Conservation (phyloP, 2,888 invertebrate species). For the Lepidocyrtoides sp. region DNA sequence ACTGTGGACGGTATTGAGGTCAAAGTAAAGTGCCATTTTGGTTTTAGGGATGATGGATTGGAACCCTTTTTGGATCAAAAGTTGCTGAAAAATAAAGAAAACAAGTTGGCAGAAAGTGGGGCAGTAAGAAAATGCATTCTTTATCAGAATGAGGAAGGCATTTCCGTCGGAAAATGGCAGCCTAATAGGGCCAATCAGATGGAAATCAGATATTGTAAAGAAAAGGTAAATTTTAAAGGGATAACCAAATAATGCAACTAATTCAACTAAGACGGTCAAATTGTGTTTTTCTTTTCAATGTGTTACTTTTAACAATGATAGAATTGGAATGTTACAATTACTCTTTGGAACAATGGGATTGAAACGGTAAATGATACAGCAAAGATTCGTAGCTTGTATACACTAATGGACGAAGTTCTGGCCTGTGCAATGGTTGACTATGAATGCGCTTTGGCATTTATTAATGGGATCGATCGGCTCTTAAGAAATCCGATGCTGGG, state of each 20-base stretch:
- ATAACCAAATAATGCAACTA: background rate
- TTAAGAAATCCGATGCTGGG: conserved; percentile 7
- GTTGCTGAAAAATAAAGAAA: background rate
- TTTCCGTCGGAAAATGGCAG: conserved; percentile 26
- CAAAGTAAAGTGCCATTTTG: conserved; percentile 64
- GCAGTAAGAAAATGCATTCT: conserved; percentile 61
- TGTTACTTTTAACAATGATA: background rate
- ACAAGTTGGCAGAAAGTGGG: conserved; percentile 60
- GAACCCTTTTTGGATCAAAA: conserved; percentile 34
- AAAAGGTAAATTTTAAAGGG: background rate
- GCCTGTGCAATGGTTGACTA: conserved; percentile 41
- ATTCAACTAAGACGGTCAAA: background rate
- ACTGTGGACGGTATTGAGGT: conserved; percentile 11
- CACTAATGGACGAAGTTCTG: background rate
- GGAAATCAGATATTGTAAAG: conserved; percentile 13
- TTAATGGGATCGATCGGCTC: conserved; percentile 76
- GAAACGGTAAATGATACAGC: background rate
- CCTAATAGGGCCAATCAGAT: too few species aligned
- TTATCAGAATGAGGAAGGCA: background rate
- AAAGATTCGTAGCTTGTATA: background rate
- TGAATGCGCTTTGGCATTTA: conserved; percentile 61
- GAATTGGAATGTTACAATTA: too few species aligned
- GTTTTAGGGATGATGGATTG: conserved; percentile 67
- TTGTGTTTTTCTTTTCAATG: background rate
- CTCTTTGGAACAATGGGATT: background rate